Base-by-base conservation (phyloP, 2,888 invertebrate species). In the Morpho deidamia region DNA sequence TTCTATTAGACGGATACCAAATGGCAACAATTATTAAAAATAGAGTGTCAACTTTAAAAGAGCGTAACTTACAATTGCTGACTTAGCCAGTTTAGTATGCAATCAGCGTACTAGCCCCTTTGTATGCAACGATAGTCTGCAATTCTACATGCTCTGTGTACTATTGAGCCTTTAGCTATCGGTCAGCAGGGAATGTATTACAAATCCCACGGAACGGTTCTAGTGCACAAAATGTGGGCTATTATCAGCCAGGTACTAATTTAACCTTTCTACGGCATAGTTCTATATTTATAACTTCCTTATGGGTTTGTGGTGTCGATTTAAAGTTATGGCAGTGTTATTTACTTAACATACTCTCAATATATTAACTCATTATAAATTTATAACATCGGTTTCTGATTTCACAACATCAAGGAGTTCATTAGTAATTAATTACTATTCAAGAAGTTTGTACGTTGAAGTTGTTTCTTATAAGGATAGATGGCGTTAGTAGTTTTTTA, bases 141-240 rank as follows among this genome's bases (percentile, higher is more conserved):
- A 62, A 63, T 59, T 59, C 53, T 59, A 58, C 61, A 59, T 43
- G 60, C 57, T 61, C 51, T 51, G 41, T 35, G 54, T 59, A 57
- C 46, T 60, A 54, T 45, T 55, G 56, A 45, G 62, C 66, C 66
- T 56, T 51, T 52, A 61, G 67, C 64, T 67, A 60, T 67, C 61
- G 63, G 67, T 63, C 65, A 67, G 61, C 56, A 57, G 55, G 54
- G 56, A 60, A 62, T 57, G 51, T 57, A 56, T 48, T 56, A 55
- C 53, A 54, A 56, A 58, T 62, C 54, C 53, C 56, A 58, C 44
- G 37, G 43, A 52, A 58, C 62, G 49, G 52, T 56, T 57, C 47
- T 51, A 44, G 44, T 54, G 53, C 53, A 60, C 56, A 57, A 54
- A 54, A 55, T 55, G 53, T 53, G 56, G 33, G 47, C 54, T 48